Evolutionary conservation across 2,888 invertebrate genomes (phyloP), one percentile per base, ranked within the genome.

Genomic region (Zele albiditarsus): DNA sequence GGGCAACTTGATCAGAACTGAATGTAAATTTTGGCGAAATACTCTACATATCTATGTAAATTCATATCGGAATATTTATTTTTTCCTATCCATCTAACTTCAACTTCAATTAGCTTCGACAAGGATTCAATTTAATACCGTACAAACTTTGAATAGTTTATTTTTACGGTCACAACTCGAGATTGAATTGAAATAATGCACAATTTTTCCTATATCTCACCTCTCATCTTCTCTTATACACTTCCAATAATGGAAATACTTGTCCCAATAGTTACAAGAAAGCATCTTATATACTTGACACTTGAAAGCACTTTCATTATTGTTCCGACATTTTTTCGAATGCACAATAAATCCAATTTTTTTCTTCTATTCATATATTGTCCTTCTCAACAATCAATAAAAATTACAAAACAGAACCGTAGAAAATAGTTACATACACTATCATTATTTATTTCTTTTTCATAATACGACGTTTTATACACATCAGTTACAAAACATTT

Each of bases 401-500:
- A 38, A 38, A 6, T 2, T 12, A 38, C 5, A 38, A 12, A 38
- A 38, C 2, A 12, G 38, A 4, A 38, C 2, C 8, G 12, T 38
- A 38, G 38, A 38, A 8, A 38, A 0, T 12, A 8, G 38, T 38
- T 38, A 12, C 12, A 38, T 38, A 38, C 38, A 38, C 38, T 12
- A 38, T 38, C 8, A 10, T 10, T 10, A 38, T 38, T 12, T 8
- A 38, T 38, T 12, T 12, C 12, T 0, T 38, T 38, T 8, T 38
- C 16, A 85, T 84, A 81, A 87, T 78, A 82, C 78, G 80, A 73
- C 70, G 80, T 84, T 82, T 82, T 81, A 81, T 12, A 38, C 38
- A 38, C 38, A 38, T 8, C 85, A 84, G 83, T 85, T 81, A 87
- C 81, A 84, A 85, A 83, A 86, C 84, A 82, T 86, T 87, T 84